These are phyloP conservation scores for Kradibia gibbosae DNA, from an alignment of 1,140 invertebrate species.

Conservation along the genomic window DNA sequence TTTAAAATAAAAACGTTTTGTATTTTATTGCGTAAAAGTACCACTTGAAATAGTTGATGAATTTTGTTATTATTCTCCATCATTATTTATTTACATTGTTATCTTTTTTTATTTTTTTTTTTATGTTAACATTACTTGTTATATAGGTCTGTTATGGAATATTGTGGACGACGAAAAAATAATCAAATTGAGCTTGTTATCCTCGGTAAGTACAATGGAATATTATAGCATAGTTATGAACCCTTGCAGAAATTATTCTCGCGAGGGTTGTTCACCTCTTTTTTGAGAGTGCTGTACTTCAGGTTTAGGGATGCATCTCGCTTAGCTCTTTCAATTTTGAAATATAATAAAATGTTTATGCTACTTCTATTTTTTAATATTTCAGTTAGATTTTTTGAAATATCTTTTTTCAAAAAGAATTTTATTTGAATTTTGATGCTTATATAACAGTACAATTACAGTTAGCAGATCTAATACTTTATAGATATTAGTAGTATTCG, in stretches of 20 bases:
- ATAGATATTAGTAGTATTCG: too few relatives aligned
- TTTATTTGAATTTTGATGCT: too few relatives aligned
- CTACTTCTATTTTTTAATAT: background rate
- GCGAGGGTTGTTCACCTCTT: constrained; percentile 9
- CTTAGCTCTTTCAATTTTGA: background rate
- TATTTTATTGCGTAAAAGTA: background rate
- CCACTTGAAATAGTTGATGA: background rate
- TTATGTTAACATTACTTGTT: background rate
- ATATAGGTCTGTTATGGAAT: background rate
- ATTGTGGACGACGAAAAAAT: background rate
- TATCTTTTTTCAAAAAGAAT: background rate
- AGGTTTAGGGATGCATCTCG: background rate
- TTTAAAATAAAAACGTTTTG: background rate
- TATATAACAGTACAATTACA: too few relatives aligned
- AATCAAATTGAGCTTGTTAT: background rate
- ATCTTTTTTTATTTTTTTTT: background rate
- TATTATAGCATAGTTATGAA: constrained; percentile 25
- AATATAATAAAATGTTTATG: background rate
- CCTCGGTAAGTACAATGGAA: background rate
- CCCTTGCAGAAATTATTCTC: constrained; percentile 13
- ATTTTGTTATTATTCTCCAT: background rate
- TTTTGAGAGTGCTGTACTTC: background rate
- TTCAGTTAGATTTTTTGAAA: background rate
- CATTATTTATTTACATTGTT: background rate
- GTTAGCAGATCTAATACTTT: too few relatives aligned